Conservation (phyloP, 2,113 vertebrate species). For the Varanus komodoensis region DNA sequence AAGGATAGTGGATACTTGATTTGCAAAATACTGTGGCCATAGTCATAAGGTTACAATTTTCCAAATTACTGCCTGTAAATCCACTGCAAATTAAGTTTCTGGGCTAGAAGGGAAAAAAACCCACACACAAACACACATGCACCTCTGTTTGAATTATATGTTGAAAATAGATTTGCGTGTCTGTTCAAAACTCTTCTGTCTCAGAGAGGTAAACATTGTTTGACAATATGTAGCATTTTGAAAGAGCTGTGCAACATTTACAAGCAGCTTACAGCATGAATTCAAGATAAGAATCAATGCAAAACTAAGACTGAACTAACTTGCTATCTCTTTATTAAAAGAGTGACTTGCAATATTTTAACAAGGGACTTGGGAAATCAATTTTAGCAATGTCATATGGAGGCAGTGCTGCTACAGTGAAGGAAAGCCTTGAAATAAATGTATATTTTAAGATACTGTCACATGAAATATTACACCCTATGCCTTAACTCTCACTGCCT, state of each 20-base stretch:
- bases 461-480: background rate
- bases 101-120: background rate
- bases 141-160: background rate
- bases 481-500: background rate
- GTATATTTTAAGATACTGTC: background rate
- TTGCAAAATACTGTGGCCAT: background rate
- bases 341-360: constrained; percentile 39
- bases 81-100: constrained; percentile 38
- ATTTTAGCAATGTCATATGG: constrained; percentile 5
- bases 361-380: constrained; percentile 9
- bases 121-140: background rate
- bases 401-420: background rate
- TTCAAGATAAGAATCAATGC: constrained; percentile 1
- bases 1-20: background rate
- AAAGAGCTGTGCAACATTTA: background rate
- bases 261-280: background rate
- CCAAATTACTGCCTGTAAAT: background rate
- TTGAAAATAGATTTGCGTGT: background rate
- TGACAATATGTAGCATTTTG: background rate
- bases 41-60: accelerated
- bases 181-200: constrained; percentile 4
- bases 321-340: constrained; percentile 16
- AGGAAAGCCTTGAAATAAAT: constrained; percentile 13
- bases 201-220: background rate
- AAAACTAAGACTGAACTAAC: constrained; percentile 1